These are phyloP conservation scores for Timema podura DNA, from an alignment of 2,888 invertebrate species.

Conservation along the genomic window DNA sequence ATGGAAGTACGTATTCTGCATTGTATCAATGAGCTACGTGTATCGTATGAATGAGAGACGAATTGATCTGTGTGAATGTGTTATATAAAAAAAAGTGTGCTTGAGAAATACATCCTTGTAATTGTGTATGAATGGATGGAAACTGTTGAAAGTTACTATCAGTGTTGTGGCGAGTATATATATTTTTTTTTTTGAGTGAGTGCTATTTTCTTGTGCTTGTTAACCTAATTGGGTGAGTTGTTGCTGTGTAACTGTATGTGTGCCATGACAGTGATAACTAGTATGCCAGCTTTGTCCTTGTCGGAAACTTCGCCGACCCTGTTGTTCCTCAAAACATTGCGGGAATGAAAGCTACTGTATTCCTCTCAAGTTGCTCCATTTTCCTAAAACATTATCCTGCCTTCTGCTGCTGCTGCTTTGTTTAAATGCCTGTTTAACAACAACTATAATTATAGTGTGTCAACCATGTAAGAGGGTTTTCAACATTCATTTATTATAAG, in stretches of 20 bases:
- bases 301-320: too few species aligned
- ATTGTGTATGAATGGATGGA: conserved; percentile 19
- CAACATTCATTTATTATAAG: too few species aligned
- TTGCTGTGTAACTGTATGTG: conserved; percentile 21
- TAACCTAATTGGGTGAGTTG: conserved; percentile 13
- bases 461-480: too few species aligned
- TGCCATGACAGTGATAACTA: conserved; percentile 22
- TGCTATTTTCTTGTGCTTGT: conserved; percentile 3
- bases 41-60: conserved; percentile 21
- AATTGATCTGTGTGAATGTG: conserved; percentile 25
- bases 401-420: conserved; percentile 28
- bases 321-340: too few species aligned
- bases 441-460: too few species aligned
- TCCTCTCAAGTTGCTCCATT: conserved; percentile 13
- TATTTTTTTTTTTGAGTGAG: conserved; percentile 5
- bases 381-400: conserved; percentile 2
- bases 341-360: conserved; percentile 3
- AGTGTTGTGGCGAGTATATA: conserved; percentile 4
- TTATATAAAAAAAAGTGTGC: conserved; percentile 19
- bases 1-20: conserved; percentile 37
- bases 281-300: conserved; percentile 23
- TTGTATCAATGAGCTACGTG: conserved; percentile 38
- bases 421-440: conserved; percentile 18
- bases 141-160: conserved; percentile 17
- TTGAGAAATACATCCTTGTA: conserved; percentile 14